Evolutionary conservation across 2,797 vertebrate species (phyloP).

Genomic region (Garrulus glandarius): DNA sequence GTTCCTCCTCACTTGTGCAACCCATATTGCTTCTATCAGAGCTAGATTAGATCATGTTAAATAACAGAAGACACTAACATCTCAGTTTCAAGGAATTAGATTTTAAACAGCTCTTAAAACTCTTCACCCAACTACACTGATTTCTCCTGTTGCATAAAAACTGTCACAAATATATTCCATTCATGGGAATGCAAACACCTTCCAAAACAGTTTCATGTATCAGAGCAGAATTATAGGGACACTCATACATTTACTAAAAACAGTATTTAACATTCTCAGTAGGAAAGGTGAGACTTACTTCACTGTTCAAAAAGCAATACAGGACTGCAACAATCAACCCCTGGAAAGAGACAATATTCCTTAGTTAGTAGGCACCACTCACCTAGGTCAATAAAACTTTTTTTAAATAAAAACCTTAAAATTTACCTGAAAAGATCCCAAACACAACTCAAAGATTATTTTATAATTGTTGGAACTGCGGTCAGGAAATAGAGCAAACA

Average conservation of each 20-base stretch:
- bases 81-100: neutral
- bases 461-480: slow-evolving; percentile 79
- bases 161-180: neutral
- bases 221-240: neutral
- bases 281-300: slow-evolving; percentile 80
- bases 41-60: neutral
- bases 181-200: neutral
- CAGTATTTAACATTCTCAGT: neutral
- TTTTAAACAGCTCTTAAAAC: neutral
- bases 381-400: neutral
- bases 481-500: slow-evolving; percentile 82
- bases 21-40: neutral
- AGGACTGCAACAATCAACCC: slow-evolving; percentile 90
- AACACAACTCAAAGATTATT: slow-evolving; percentile 88
- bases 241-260: neutral
- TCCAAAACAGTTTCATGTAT: neutral
- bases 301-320: slow-evolving; percentile 94
- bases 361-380: neutral
- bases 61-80: neutral
- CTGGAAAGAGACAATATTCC: slow-evolving; percentile 68
- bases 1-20: neutral
- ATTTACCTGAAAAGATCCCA: slow-evolving; percentile 91
- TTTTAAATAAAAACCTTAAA: neutral
- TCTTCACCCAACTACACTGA: neutral
- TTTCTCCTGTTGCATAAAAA: neutral